A percentile compares a stretch with the other conserved stretches of the same genome.
These are phyloP conservation scores for Drosophila truncata DNA, from an alignment of 1,140 invertebrate species.

Conservation along the genomic window DNA sequence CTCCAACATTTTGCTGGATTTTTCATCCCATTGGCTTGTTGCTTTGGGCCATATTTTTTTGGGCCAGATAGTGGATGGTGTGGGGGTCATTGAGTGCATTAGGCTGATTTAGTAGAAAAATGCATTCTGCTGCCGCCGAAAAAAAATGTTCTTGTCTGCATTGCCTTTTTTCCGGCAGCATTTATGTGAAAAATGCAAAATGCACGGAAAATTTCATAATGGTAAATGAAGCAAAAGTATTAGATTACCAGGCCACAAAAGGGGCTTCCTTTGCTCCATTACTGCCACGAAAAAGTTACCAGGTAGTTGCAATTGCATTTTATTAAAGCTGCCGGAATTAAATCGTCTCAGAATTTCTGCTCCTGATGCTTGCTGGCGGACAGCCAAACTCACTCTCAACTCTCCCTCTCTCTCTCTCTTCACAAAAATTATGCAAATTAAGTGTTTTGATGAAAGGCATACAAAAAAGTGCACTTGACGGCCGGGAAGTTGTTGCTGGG, in stretches of 20 bases:
- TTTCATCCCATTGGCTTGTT: slow-evolving; percentile 54
- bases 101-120: slow-evolving; percentile 69
- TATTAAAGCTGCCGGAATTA: slow-evolving; percentile 76
- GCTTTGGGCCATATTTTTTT: slow-evolving; percentile 39
- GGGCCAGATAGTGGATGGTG: slow-evolving; percentile 15
- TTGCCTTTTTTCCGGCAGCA: slow-evolving; percentile 14
- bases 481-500: slow-evolving; percentile 27
- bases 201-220: slow-evolving; percentile 69
- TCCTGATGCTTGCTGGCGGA: slow-evolving; percentile 6
- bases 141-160: slow-evolving; percentile 44
- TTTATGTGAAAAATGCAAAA: slow-evolving; percentile 64
- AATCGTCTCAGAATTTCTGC: slow-evolving; percentile 50
- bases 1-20: slow-evolving; percentile 7
- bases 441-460: slow-evolving; percentile 81
- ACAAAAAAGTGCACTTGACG: slow-evolving; percentile 72
- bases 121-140: slow-evolving; percentile 34
- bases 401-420: slow-evolving; percentile 48
- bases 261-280: background rate
- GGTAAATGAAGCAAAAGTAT: slow-evolving; percentile 78
- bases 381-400: too few species aligned
- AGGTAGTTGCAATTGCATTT: slow-evolving; percentile 63
- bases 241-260: slow-evolving; percentile 67
- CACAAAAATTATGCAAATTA: slow-evolving; percentile 79
- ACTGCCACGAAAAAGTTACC: slow-evolving; percentile 11
- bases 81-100: slow-evolving; percentile 70